Percentiles rank a stretch among this genome's conserved stretches.
phyloP scores from a whole-genome alignment of 2,888 invertebrate genomes.

The Drosophila testacea region DNA sequence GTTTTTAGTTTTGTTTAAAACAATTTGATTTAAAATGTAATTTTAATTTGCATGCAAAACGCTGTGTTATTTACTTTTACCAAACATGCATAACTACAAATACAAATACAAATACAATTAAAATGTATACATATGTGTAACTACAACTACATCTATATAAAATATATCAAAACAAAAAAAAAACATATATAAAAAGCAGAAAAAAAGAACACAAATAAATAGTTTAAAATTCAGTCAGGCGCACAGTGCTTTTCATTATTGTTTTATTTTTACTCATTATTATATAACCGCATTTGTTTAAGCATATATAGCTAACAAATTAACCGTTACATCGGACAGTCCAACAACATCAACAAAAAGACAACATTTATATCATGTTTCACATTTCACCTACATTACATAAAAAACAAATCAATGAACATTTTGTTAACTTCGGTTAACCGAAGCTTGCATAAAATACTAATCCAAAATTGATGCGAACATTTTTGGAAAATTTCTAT shows the following conservation, averaged over 20 bases:
- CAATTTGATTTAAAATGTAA: conserved; percentile 49
- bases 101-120: conserved; percentile 36
- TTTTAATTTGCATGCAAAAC: conserved; percentile 68
- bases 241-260: conserved; percentile 63
- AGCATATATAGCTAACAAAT: conserved; percentile 7
- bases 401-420: conserved; percentile 24
- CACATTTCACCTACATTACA: conserved; percentile 61
- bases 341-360: conserved; percentile 38
- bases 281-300: conserved; percentile 4
- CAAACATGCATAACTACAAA: conserved; percentile 59
- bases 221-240: conserved; percentile 50
- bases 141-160: conserved; percentile 26
- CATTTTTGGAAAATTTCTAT: conserved; percentile 26
- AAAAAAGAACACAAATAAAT: conserved; percentile 25
- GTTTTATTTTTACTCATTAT: conserved; percentile 9
- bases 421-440: conserved; percentile 44
- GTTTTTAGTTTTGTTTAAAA: conserved; percentile 49
- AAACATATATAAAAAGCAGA: not conserved
- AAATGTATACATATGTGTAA: conserved; percentile 22
- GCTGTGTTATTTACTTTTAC: conserved; percentile 78
- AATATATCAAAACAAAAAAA: conserved; percentile 3
- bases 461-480: conserved; percentile 16
- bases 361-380: conserved; percentile 71
- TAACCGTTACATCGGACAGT: conserved; percentile 48
- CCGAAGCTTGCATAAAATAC: conserved; percentile 41